These are phyloP conservation scores for Tetheella fluctuosa DNA, from an alignment of 2,888 invertebrate species.

Conservation along the genomic window DNA sequence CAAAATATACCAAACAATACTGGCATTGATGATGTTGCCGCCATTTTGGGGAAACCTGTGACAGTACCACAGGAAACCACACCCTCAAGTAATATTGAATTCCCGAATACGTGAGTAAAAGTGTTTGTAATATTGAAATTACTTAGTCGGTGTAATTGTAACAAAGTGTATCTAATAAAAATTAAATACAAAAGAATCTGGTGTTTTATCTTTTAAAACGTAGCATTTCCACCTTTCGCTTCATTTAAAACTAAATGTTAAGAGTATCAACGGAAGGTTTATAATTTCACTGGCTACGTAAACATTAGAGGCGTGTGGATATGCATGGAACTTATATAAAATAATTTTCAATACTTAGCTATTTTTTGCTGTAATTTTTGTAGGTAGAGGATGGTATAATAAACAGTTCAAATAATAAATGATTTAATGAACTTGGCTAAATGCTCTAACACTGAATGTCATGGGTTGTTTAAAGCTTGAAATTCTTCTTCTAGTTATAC, in stretches of 20 bases:
- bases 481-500: not conserved
- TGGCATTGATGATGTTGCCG: constrained; percentile 18
- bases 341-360: not conserved
- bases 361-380: not conserved
- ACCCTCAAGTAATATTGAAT: constrained; percentile 28
- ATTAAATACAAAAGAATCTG: not conserved
- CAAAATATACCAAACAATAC: constrained; percentile 23
- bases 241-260: not conserved
- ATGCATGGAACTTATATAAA: not conserved
- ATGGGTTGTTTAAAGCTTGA: not conserved
- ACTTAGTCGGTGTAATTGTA: constrained; percentile 6
- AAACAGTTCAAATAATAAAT: too few species aligned
- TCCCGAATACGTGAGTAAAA: constrained; percentile 41
- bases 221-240: not conserved
- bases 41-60: constrained; percentile 46
- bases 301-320: not conserved
- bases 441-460: not conserved
- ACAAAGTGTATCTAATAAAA: not conserved
- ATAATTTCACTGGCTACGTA: constrained; percentile 1
- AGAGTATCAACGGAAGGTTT: not conserved
- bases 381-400: too few species aligned
- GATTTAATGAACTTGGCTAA: not conserved
- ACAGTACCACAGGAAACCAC: constrained; percentile 29
- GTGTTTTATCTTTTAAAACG: constrained; percentile 1
- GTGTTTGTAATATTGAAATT: constrained; percentile 3